Evolutionary conservation across 2,113 vertebrate genomes (phyloP).

Genomic region (Peromyscus leucopus): DNA sequence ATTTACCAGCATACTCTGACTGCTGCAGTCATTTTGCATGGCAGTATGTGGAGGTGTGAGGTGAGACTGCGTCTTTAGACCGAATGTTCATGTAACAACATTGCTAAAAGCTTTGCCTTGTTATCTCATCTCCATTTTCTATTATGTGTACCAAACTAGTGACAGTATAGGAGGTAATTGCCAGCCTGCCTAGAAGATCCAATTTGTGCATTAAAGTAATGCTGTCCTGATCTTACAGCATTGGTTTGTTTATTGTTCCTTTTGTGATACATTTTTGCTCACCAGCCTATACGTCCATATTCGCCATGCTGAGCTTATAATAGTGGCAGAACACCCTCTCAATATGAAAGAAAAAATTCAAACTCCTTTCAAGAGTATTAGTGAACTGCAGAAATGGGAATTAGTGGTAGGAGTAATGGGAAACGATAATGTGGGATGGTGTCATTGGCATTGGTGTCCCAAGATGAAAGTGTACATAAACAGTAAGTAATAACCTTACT

Average conservation of each 20-base stretch:
- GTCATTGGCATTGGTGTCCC: constrained; percentile 38
- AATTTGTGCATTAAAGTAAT: constrained; percentile 73
- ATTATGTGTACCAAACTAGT: constrained; percentile 57
- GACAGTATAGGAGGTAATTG: constrained; percentile 66
- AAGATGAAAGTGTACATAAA: background rate
- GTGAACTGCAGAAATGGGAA: constrained; percentile 3
- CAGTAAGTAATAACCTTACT: background rate
- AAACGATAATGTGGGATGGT: background rate
- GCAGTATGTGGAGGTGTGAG: background rate
- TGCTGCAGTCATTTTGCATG: constrained; percentile 3
- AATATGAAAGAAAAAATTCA: constrained; percentile 28
- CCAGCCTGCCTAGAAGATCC: constrained; percentile 37
- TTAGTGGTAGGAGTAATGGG: background rate
- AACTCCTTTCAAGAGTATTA: constrained; percentile 32
- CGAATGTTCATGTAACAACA: constrained; percentile 2
- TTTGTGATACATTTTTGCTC: constrained; percentile 67
- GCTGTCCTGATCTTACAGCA: constrained; percentile 39
- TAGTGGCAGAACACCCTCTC: background rate
- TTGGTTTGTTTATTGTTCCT: constrained; percentile 63
- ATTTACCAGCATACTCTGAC: constrained; percentile 28
- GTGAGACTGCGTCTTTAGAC: constrained; percentile 46
- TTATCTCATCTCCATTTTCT: constrained; percentile 62
- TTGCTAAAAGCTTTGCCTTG: constrained; percentile 71
- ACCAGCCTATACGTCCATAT: background rate
- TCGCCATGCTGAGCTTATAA: constrained; percentile 6